Percentiles rank a stretch among this genome's conserved stretches.
These are phyloP conservation scores for Eurois occulta DNA, from an alignment of 2,888 invertebrate genomes.

Conservation along the genomic window DNA sequence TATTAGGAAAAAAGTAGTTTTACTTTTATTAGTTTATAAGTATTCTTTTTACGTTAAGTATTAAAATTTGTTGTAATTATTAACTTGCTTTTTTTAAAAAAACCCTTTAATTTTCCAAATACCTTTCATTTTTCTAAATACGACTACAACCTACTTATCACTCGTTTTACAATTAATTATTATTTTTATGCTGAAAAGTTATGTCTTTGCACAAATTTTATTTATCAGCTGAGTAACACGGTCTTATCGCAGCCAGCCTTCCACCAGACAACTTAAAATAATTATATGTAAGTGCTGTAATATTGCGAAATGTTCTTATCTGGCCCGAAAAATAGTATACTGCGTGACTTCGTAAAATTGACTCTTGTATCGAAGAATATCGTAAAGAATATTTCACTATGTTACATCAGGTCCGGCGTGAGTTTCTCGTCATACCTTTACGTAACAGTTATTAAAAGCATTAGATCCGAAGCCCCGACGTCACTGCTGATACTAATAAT, in stretches of 20 bases:
- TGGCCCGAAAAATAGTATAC: neutral
- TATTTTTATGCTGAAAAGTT: neutral
- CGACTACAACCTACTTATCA: neutral
- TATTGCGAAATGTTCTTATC: neutral
- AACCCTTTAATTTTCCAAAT: neutral
- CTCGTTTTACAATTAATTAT: neutral
- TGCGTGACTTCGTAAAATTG: neutral
- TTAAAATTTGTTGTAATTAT: slow-evolving; percentile 13
- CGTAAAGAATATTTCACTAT: neutral
- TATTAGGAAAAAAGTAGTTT: neutral
- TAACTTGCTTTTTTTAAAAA: neutral
- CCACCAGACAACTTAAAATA: neutral
- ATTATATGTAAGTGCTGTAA: neutral
- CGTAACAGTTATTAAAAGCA: slow-evolving; percentile 14
- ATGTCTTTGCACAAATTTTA: slow-evolving; percentile 10
- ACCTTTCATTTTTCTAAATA: too few species aligned
- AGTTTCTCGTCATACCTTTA: slow-evolving; percentile 4
- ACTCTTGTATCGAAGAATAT: neutral
- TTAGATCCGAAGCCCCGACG: slow-evolving; percentile 4
- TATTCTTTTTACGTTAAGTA: slow-evolving; percentile 30
- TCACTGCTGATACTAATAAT: slow-evolving; percentile 28
- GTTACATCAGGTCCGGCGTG: neutral
- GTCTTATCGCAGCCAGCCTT: neutral
- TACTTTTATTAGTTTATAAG: slow-evolving; percentile 22
- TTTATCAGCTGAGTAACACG: neutral